Conservation (phyloP, 2,797 vertebrate genomes). For the Acanthis flammea region DNA sequence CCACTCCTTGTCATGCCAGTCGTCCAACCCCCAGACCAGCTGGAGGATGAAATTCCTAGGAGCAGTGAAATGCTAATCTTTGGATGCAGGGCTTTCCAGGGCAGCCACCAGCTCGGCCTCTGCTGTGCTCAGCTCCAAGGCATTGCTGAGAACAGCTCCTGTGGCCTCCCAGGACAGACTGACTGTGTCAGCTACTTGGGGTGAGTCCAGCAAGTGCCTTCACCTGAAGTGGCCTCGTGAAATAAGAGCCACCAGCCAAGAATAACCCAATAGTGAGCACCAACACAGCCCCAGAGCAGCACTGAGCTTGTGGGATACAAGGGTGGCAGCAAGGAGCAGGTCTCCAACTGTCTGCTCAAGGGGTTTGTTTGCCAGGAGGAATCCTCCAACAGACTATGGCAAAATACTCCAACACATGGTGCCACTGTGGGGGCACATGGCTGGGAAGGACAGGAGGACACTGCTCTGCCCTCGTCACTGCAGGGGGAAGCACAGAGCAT, state of each 20-base stretch:
- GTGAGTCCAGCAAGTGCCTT: background rate
- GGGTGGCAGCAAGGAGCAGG: background rate
- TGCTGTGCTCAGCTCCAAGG: background rate
- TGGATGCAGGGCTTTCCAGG: background rate
- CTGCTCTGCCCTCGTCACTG: background rate
- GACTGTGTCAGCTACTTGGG: background rate
- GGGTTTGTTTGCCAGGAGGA: background rate
- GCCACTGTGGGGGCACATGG: accelerated
- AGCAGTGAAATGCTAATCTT: background rate
- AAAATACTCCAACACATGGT: background rate
- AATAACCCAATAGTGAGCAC: background rate
- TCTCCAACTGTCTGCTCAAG: background rate
- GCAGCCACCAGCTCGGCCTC: background rate
- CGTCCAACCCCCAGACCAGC: background rate
- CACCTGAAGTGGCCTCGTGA: background rate
- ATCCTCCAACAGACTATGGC: background rate
- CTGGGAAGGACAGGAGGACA: background rate
- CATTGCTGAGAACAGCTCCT: background rate
- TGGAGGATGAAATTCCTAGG: background rate
- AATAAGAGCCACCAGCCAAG: background rate
- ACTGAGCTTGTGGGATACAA: background rate
- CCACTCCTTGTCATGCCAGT: background rate
- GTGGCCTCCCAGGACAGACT: background rate
- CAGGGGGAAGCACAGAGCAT: background rate
- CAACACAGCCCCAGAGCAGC: background rate